A percentile compares a stretch with the other conserved stretches of the same genome.
Evolutionary conservation across 2,113 vertebrate genomes (phyloP).

Genomic region (Lathamus discolor): DNA sequence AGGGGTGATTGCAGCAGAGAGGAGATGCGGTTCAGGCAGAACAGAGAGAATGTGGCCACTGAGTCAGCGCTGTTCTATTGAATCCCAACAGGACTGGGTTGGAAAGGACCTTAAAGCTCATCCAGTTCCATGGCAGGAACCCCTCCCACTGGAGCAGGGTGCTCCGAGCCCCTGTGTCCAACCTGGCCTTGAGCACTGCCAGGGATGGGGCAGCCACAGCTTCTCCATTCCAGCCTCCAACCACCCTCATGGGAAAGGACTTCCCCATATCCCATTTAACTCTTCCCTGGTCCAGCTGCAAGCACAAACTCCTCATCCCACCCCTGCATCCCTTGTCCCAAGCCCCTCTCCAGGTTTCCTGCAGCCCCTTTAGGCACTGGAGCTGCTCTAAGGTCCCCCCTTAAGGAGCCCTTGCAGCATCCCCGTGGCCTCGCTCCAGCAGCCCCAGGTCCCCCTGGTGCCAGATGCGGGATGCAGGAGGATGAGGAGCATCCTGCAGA

Average conservation of each 20-base stretch:
- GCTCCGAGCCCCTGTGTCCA: not conserved
- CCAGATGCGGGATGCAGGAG: rapidly evolving
- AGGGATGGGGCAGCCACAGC: not conserved
- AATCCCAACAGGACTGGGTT: not conserved
- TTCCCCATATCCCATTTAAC: not conserved
- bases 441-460: not conserved
- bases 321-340: too few relatives aligned
- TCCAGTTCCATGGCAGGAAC: not conserved
- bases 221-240: not conserved
- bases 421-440: not conserved
- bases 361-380: too few relatives aligned
- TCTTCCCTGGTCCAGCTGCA: not conserved
- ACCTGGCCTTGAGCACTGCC: not conserved
- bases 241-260: not conserved
- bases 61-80: rapidly evolving
- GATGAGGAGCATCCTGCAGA: rapidly evolving
- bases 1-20: not conserved
- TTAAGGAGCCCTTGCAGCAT: not conserved
- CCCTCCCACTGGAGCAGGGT: not conserved
- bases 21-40: rapidly evolving
- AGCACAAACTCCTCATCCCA: not conserved
- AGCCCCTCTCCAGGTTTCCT: too few relatives aligned
- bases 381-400: too few relatives aligned
- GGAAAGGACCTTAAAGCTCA: not conserved
- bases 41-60: rapidly evolving